Base-by-base conservation (phyloP, 2,113 vertebrate genomes). In the Muscicapa adusta region DNA sequence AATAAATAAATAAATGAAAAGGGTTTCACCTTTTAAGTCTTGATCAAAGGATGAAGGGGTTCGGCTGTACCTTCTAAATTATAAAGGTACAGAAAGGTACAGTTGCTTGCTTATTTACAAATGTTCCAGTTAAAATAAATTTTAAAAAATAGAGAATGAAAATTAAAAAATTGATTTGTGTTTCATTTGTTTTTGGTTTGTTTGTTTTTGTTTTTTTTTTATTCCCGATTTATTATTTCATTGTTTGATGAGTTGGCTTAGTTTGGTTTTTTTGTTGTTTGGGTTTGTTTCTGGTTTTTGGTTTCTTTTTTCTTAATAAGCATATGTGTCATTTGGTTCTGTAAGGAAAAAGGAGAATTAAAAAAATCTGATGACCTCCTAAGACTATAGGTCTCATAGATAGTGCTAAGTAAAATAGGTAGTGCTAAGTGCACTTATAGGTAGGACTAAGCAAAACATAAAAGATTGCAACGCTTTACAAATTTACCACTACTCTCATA, bases 161-260 rank as follows among this genome's bases (percentile, higher is more conserved):
- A n/a, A n/a, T n/a, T n/a, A n/a, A n/a, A n/a, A n/a, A n/a, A n/a
- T n/a, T n/a, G n/a, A n/a, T 36, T 56, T 63, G 6, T 47, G 10
- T 34, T 48, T 42, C 13, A 28, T 43, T 56, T 5, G 3, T 28
- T 47, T 26, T 17, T 9, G 2, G 1, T 0, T 1, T 47, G 42
- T n/a, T 26, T 8, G 8, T 38, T 38, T 8, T 38, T 38, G 8
- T 38, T 8, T 4, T 42, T 17, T 43, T 43, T 18, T 47, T 22
- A 20, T 22, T 22, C 45, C 26, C 8, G 9, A 31, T 54, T 66
- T 62, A 12, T 38, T 73, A 47, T 68, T 66, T 56, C 15, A 22
- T 73, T 67, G 3, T 1, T 42, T 61, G 7, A 0, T 53, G n/a
- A 28, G 8, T 38, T 70, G 10, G 0, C 8, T 33, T 47, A 4